phyloP scores from a whole-genome alignment of 2,888 invertebrate genomes.

The Dryobotodes eremita region DNA sequence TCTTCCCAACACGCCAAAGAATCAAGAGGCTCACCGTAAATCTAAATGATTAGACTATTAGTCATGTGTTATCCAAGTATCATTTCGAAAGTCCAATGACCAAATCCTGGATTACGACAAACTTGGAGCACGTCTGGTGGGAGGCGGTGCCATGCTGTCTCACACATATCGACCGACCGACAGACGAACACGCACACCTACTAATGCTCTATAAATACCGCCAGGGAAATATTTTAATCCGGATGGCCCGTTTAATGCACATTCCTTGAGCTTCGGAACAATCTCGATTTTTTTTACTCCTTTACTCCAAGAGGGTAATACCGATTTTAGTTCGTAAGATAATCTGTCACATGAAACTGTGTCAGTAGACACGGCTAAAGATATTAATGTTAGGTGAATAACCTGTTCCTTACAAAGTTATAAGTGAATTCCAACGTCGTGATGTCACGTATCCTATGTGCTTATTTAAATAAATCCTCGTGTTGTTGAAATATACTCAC shows the following conservation, averaged over 20 bases:
- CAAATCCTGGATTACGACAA: slow-evolving; percentile 86
- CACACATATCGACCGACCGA: slow-evolving; percentile 85
- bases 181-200: slow-evolving; percentile 87
- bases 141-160: slow-evolving; percentile 90
- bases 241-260: slow-evolving; percentile 88
- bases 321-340: slow-evolving; percentile 76
- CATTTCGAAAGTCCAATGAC: slow-evolving; percentile 78
- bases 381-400: slow-evolving; percentile 79
- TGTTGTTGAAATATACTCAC: slow-evolving; percentile 65
- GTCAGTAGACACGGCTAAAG: slow-evolving; percentile 81
- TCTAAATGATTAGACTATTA: slow-evolving; percentile 60
- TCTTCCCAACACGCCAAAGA: slow-evolving; percentile 32
- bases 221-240: slow-evolving; percentile 90
- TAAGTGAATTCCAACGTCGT: slow-evolving; percentile 70
- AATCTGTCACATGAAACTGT: slow-evolving; percentile 80
- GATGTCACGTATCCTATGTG: slow-evolving; percentile 74
- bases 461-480: slow-evolving; percentile 65
- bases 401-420: slow-evolving; percentile 73
- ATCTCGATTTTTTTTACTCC: slow-evolving; percentile 79
- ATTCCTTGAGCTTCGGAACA: slow-evolving; percentile 85
- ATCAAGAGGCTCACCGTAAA: slow-evolving; percentile 51
- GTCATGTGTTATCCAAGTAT: slow-evolving; percentile 67
- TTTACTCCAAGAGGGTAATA: slow-evolving; percentile 78
- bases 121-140: slow-evolving; percentile 83
- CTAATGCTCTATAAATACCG: slow-evolving; percentile 89